Evolutionary conservation across 1,140 invertebrate genomes (phyloP).

Genomic region (Nymphalis io): DNA sequence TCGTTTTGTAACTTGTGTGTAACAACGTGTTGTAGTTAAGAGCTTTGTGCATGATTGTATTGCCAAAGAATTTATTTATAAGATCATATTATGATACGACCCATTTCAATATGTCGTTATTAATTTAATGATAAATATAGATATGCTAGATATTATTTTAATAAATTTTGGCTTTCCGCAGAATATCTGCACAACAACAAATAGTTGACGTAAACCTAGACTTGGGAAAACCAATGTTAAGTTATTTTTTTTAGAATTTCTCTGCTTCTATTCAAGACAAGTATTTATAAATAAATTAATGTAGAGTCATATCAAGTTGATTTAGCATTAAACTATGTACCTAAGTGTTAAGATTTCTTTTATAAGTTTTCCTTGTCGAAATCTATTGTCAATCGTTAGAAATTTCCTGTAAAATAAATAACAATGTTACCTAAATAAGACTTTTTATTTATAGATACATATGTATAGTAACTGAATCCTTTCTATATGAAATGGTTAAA

Average conservation of each 20-base stretch:
- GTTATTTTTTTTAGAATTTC: conserved; percentile 15
- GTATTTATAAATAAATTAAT: conserved; percentile 40
- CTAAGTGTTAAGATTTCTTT: conserved; percentile 78
- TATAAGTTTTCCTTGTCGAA: conserved; percentile 70
- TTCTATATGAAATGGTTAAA: too few species aligned
- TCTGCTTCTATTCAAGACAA: conserved; percentile 24
- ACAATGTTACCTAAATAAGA: conserved; percentile 71
- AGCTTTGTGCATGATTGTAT: conserved; percentile 54
- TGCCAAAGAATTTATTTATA: conserved; percentile 60
- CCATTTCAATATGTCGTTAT: conserved; percentile 33
- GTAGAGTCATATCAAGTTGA: conserved; percentile 73
- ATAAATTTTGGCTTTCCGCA: conserved; percentile 28
- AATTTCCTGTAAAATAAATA: conserved; percentile 78
- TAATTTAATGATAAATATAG: conserved; percentile 42
- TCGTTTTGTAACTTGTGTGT: conserved; percentile 76
- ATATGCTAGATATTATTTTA: conserved; percentile 34
- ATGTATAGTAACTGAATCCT: not conserved
- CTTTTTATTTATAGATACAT: not conserved
- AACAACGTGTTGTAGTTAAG: conserved; percentile 62
- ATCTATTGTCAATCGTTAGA: conserved; percentile 79
- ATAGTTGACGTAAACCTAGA: conserved; percentile 9
- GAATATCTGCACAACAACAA: not conserved
- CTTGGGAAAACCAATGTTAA: conserved; percentile 11
- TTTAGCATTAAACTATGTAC: conserved; percentile 63
- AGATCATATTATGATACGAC: conserved; percentile 43